Evolutionary conservation across 2,888 invertebrate genomes (phyloP), one percentile per base, ranked within the genome.

Genomic region (Tortrix viridana): DNA sequence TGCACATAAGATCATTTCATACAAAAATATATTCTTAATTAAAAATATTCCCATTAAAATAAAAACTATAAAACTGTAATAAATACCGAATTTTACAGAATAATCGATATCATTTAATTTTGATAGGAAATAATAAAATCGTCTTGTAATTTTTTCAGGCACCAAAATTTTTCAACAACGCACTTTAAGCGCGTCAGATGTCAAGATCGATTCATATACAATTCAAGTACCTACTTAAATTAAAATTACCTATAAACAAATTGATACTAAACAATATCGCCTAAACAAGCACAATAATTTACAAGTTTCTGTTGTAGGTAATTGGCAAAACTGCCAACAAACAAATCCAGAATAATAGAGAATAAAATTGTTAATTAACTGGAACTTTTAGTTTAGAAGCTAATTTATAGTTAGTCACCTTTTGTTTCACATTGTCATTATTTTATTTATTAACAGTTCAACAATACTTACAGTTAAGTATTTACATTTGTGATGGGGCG

Each of bases 21-120:
- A 92, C 86, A 92, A 92, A 92, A 92, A 92, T 92, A 92, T 88
- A 86, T 85, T 86, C 86, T 86, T 86, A 91, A 88, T 86, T 88
- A 86, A 89, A 91, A 89, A 85, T 73, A 83, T 82, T 84, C 81
- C 81, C 82, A 85, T 77, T 86, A 90, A 89, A 89, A 88, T 80
- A 87, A 64, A n/a, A 86, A 87, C 75, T 88, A 85, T 72, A 89
- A 89, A 87, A 85, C 77, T 76, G 79, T 72, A 77, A 81, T 76
- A 63, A 63, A 63, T 63, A 63, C 52, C 47, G 46, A 52, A 43
- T 63, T 61, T 22, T 32, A 52, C 47, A 50, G 57, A 53, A 20
- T 47, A 53, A 63, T 57, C 57, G 26, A 53, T 47, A 52, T 55
- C 19, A 43, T 12, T 53, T 41, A 18, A 26, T 53, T 63, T 47